Evolutionary conservation across 2,797 vertebrate genomes (phyloP).

Genomic region (Sphenodon punctatus): DNA sequence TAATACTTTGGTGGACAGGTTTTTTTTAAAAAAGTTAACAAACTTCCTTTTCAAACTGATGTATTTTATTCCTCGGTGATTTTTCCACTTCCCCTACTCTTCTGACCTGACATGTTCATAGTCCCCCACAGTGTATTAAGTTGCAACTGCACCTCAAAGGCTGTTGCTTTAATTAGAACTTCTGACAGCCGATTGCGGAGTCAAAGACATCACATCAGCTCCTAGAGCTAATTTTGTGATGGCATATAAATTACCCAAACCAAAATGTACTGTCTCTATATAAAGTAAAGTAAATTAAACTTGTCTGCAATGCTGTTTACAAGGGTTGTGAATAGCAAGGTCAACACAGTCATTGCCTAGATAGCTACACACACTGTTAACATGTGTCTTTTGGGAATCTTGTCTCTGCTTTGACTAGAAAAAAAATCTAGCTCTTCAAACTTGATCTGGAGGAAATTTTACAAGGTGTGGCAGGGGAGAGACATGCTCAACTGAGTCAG

Average conservation of each 20-base stretch:
- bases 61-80: neutral
- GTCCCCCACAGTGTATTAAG: neutral
- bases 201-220: neutral
- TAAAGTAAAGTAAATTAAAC: neutral
- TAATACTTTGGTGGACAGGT: neutral
- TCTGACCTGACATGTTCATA: neutral
- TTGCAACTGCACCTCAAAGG: neutral
- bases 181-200: neutral
- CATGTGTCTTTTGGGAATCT: accelerated
- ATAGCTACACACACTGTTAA: neutral
- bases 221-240: neutral
- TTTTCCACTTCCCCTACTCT: neutral
- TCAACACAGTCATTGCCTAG: neutral
- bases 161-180: neutral
- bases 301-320: neutral
- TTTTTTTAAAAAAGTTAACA: no score
- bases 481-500: neutral
- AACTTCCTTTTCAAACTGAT: no score
- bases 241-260: neutral
- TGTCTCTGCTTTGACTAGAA: neutral
- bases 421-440: neutral
- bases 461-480: neutral
- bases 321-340: accelerated
- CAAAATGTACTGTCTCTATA: neutral
- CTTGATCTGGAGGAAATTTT: neutral